Base-by-base conservation (phyloP, 2,113 vertebrate genomes). In the Malurus cyaneus region DNA sequence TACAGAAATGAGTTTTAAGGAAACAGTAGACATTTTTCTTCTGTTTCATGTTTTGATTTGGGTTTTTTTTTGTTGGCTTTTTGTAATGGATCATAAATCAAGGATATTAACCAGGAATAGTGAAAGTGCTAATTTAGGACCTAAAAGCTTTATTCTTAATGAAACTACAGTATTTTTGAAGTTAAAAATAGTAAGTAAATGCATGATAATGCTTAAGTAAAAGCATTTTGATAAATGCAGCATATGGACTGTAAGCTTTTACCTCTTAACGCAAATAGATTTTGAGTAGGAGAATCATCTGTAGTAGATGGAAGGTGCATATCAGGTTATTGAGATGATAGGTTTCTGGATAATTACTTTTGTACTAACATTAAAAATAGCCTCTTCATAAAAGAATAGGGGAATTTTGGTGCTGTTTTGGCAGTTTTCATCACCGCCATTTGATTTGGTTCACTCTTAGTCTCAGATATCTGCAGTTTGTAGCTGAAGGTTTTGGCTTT, bases 1-100 rank as follows among this genome's bases (percentile, higher is more conserved):
- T n/a, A 50, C 13, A 80, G 36, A 82, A 82, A 32, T 11, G 4
- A 79, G 49, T 64, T 76, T 92, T 74, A 41, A 74, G 23, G 18
- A 89, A 65, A 31, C 19, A 54, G 0, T 9, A 92, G 88, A 87
- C 65, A 20, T 97, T 94, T 96, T 93, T 83, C 60, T 93, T 41
- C 89, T 89, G 54, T 66, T 46, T 46, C 12, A 8, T 52, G 13
- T 80, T 62, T 77, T 89, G 12, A 4, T 67, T 67, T 59, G 21
- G 14, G 59, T 0, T 2, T 44, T 50, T 50, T 62, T 67, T 44
- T 9, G 14, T 42, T 67, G 11, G 64, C 83, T 93, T 52, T 97
- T 92, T 93, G 57, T 95, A 91, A 96, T 36, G 28, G 18, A 12
- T 86, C 39, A 23, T 82, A 42, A 25, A 19, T 80, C 36, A 57